A percentile compares a stretch with the other conserved stretches of the same genome.
Evolutionary conservation across 2,113 vertebrate species (phyloP).

Genomic region (Amazona guildingii): DNA sequence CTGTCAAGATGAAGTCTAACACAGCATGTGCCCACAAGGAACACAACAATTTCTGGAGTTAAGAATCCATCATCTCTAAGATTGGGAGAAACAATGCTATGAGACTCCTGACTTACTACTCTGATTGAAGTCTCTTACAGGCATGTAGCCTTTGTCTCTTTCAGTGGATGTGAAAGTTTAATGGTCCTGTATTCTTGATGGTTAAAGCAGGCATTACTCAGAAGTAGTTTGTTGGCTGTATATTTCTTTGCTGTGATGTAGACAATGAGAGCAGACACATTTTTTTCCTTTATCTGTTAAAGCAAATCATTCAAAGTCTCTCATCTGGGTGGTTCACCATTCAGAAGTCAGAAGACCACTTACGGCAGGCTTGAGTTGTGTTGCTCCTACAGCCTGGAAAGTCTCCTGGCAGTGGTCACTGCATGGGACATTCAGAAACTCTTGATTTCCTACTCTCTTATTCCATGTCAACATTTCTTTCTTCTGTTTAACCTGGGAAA

Average conservation of each 20-base stretch:
- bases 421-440: background rate
- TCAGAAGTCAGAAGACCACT: background rate
- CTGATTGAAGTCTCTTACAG: background rate
- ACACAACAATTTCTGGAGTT: background rate
- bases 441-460: background rate
- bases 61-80: background rate
- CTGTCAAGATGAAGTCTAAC: slow-evolving; percentile 20
- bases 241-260: background rate
- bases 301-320: background rate
- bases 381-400: background rate
- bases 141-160: background rate
- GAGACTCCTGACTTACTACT: background rate
- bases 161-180: background rate
- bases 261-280: background rate
- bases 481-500: background rate
- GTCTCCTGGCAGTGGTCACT: background rate
- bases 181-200: background rate
- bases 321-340: background rate
- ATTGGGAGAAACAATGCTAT: background rate
- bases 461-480: background rate
- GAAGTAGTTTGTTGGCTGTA: background rate
- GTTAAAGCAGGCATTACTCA: background rate
- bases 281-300: background rate
- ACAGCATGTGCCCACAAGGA: background rate
- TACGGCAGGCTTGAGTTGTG: background rate